phyloP scores from a whole-genome alignment of 1,140 invertebrate genomes.

The Drosophila baimaii region DNA sequence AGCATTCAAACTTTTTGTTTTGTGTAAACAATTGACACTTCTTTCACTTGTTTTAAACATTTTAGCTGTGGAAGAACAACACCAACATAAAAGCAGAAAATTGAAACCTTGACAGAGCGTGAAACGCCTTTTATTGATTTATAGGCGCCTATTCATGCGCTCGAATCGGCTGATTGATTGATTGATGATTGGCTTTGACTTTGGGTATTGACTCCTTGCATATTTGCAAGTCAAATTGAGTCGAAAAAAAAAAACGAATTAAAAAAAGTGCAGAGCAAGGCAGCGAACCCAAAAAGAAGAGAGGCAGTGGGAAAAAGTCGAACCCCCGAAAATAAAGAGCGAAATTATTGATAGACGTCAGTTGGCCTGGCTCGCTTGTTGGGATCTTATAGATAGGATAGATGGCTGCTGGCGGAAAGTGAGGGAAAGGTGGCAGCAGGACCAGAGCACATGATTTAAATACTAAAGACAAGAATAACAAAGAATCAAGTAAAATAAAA shows the following conservation, averaged over 20 bases:
- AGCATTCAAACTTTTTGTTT: not conserved
- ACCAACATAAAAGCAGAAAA: conserved; percentile 9
- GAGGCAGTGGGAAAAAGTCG: conserved; percentile 16
- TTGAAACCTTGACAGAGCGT: conserved; percentile 65
- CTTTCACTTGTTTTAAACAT: conserved; percentile 18
- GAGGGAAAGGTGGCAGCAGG: conserved; percentile 13
- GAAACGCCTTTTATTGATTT: conserved; percentile 74
- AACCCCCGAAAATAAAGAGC: conserved; percentile 37
- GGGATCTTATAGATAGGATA: conserved; percentile 43
- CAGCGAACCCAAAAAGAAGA: conserved; percentile 18
- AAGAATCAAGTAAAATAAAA: conserved; percentile 58
- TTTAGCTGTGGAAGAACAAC: not conserved
- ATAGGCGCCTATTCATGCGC: conserved; percentile 40
- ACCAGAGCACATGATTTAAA: conserved; percentile 78
- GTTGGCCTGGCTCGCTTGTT: conserved; percentile 60
- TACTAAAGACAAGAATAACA: conserved; percentile 64
- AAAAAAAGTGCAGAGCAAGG: conserved; percentile 20
- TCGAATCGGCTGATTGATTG: conserved; percentile 44
- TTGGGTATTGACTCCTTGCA: conserved; percentile 58
- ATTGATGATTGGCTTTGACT: conserved; percentile 74
- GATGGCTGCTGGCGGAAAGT: not conserved
- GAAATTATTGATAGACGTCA: conserved; percentile 78
- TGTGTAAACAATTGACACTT: conserved; percentile 49
- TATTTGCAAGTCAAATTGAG: conserved; percentile 71
- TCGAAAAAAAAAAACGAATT: conserved; percentile 21